Base-by-base conservation (phyloP, 2,113 vertebrate genomes). In the Alces alces region DNA sequence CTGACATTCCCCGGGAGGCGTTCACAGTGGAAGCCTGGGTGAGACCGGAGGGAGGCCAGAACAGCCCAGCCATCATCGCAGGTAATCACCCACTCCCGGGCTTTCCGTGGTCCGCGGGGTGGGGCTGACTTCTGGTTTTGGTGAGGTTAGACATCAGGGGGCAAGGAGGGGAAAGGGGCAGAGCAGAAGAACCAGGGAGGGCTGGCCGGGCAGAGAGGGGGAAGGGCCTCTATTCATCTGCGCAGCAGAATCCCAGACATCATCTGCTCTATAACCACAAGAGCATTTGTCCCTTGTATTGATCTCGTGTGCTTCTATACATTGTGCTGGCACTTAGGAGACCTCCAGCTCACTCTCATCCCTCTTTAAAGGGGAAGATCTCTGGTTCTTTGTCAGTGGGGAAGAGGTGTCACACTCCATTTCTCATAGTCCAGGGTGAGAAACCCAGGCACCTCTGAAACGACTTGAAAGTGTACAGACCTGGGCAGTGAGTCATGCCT, bases 11-110 rank as follows among this genome's bases (percentile, higher is more conserved):
- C 83, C 98, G 99, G 92, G 98, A 98, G 89, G 97, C 97, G 21
- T 99, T 99, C 99, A 99, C 99, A 47, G 93, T 99, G 97, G 99
- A 99, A 98, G 98, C 99, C 86, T 99, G 99, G 99, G 99, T 99
- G 97, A 99, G 99, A 88, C 99, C 99, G 1, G 99, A 99, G 96
- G 99, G 99, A 94, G 99, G 99, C 25, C 99, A 99, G 99, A 99
- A 98, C 98, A 99, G 99, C 98, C 99, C 99, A 7, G 99, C 99
- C 47, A 96, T 99, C 95, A 99, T 99, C 58, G 99, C 99, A 99
- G 99, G 99, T 99, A 99, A 98, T 43, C 30, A 5, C 45, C 45
- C 55, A 47, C 47, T 57, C 50, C 70, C 47, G 92, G 87, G 88
- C 36, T 83, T 80, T 61, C 43, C 1, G 15, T 27, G 50, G 57